Conservation (phyloP, 92 coral and sea anemone genomes). For the Blastomussa wellsi region DNA sequence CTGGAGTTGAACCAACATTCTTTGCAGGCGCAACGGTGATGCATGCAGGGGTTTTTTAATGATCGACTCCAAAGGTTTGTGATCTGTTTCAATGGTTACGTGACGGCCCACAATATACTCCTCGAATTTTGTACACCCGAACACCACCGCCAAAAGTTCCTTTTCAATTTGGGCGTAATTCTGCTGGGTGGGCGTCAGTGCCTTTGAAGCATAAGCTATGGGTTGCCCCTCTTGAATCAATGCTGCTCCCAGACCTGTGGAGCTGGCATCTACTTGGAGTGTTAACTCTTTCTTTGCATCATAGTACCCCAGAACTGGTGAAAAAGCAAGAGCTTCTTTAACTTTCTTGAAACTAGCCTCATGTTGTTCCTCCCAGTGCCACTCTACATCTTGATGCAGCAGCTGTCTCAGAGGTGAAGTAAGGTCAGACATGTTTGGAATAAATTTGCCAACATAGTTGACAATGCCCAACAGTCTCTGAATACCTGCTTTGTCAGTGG, state of each 20-base stretch:
- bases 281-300: constrained; percentile 34
- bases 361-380: constrained; percentile 47
- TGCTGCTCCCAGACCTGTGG: constrained; percentile 40
- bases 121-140: constrained; percentile 12
- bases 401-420: constrained; percentile 40
- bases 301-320: constrained; percentile 41
- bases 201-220: constrained; percentile 22
- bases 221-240: constrained; percentile 34
- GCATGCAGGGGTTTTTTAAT: not conserved
- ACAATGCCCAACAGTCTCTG: constrained; percentile 32
- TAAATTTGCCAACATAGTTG: constrained; percentile 36
- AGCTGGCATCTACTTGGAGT: constrained; percentile 51
- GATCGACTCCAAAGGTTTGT: not conserved
- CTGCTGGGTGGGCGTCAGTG: constrained; percentile 17
- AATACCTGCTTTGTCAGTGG: constrained; percentile 6
- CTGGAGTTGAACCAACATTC: constrained; percentile 22
- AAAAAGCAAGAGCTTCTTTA: constrained; percentile 3
- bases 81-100: constrained; percentile 9
- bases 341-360: constrained; percentile 31
- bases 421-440: constrained; percentile 45
- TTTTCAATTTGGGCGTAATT: not conserved
- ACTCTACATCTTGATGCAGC: constrained; percentile 37
- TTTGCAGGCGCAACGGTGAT: constrained; percentile 17
- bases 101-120: constrained; percentile 24
- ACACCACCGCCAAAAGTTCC: too few species aligned